phyloP scores from a whole-genome alignment of 2,113 vertebrate species.

The Polypterus bichir region DNA sequence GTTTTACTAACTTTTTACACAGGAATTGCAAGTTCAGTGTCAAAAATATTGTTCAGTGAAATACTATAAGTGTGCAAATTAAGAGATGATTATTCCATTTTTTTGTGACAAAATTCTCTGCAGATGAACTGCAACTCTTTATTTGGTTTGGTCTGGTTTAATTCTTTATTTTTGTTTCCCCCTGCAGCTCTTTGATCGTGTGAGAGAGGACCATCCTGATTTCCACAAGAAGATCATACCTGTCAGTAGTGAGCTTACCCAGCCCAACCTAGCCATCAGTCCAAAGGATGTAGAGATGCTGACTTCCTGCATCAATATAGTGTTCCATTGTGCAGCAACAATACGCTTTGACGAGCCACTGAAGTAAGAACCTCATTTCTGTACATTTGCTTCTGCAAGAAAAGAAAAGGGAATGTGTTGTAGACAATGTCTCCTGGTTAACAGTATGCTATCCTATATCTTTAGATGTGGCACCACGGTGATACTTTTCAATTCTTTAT shows the following conservation, averaged over 20 bases:
- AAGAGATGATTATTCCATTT: no score
- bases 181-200: conserved; percentile 77
- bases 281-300: conserved; percentile 66
- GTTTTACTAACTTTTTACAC: no score
- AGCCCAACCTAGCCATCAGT: conserved; percentile 74
- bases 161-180: conserved; percentile 24
- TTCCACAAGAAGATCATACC: conserved; percentile 80
- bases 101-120: no score
- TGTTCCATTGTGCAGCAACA: conserved; percentile 94
- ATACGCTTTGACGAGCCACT: conserved; percentile 82
- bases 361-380: conserved; percentile 47
- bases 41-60: no score
- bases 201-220: conserved; percentile 72
- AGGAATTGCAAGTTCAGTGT: no score
- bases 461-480: no score
- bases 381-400: no score
- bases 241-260: conserved; percentile 75
- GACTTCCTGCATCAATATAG: conserved; percentile 57
- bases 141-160: neutral
- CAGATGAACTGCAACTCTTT: neutral
- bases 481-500: no score
- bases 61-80: no score
- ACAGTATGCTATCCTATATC: no score
- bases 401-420: no score
- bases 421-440: no score